These are phyloP conservation scores for Lagorchestes hirsutus DNA, from an alignment of 2,797 vertebrate species.

Conservation along the genomic window DNA sequence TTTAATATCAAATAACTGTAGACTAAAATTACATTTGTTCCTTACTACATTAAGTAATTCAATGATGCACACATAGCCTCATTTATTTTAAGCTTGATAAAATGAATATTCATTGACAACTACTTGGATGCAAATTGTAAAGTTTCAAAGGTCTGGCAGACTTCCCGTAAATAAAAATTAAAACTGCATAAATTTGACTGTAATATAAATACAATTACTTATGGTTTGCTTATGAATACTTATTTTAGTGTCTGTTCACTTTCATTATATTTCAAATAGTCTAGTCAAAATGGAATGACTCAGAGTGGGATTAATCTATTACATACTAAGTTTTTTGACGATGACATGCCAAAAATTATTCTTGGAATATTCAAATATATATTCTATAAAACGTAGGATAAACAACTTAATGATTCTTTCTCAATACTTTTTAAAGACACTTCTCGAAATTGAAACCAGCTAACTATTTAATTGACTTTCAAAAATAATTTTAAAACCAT, in stretches of 20 bases:
- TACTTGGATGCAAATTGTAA: background rate
- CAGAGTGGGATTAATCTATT: background rate
- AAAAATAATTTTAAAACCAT: background rate
- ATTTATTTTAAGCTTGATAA: conserved; percentile 37
- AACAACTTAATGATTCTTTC: background rate
- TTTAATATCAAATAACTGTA: background rate
- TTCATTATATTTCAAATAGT: conserved; percentile 6
- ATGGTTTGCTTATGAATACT: background rate
- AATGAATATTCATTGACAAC: background rate
- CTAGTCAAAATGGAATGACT: conserved; percentile 25
- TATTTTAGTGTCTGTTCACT: background rate
- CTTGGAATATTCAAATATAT: conserved; percentile 1
- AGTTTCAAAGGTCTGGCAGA: background rate
- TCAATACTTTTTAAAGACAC: conserved; percentile 9
- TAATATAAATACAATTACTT: conserved; percentile 12
- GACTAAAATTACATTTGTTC: background rate
- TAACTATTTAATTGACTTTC: background rate
- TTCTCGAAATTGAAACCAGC: background rate
- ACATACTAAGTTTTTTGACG: background rate
- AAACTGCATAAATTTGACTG: background rate
- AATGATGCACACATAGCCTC: background rate
- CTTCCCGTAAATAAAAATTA: conserved; percentile 9
- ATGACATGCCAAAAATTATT: background rate
- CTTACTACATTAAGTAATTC: background rate
- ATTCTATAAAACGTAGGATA: background rate